A percentile compares a stretch with the other conserved stretches of the same genome.
Evolutionary conservation across 1,140 invertebrate species (phyloP).

Genomic region (Drosophila sp.): DNA sequence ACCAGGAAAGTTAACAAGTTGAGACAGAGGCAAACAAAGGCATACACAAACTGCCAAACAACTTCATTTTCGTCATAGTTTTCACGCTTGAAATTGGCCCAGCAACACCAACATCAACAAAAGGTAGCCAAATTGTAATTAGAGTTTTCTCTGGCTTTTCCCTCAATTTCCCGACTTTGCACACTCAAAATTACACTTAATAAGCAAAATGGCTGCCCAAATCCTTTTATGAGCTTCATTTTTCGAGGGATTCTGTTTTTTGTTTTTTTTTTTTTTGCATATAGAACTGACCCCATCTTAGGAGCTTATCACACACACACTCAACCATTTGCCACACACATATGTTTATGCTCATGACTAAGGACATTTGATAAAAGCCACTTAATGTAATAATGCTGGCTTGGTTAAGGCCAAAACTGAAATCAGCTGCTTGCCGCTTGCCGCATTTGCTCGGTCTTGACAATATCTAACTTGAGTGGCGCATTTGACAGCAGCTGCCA

Average conservation of each 20-base stretch:
- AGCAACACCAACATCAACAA: conserved; percentile 7
- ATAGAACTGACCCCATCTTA: conserved; percentile 6
- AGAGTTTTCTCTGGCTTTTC: conserved; percentile 31
- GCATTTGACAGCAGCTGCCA: conserved; percentile 35
- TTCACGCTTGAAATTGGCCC: conserved; percentile 54
- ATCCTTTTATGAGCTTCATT: conserved; percentile 14
- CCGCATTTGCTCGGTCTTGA: conserved; percentile 1
- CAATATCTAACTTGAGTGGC: conserved; percentile 58
- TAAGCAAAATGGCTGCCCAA: conserved; percentile 24
- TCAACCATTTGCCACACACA: background rate
- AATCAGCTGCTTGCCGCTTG: conserved; percentile 39
- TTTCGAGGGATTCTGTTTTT: background rate
- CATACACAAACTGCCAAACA: conserved; percentile 46
- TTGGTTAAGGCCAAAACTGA: conserved; percentile 38
- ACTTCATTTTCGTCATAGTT: conserved; percentile 47
- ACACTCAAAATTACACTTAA: conserved; percentile 46
- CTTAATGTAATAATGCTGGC: conserved; percentile 47
- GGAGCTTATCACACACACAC: conserved; percentile 1
- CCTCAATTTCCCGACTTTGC: background rate
- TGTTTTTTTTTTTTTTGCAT: conserved; percentile 1
- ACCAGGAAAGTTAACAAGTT: conserved; percentile 57
- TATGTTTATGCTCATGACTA: conserved; percentile 23
- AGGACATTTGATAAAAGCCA: conserved; percentile 71
- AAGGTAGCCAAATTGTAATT: conserved; percentile 49
- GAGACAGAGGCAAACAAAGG: conserved; percentile 66